Base-by-base conservation (phyloP, 1,140 invertebrate genomes). In the Trichonephila inaurata region DNA sequence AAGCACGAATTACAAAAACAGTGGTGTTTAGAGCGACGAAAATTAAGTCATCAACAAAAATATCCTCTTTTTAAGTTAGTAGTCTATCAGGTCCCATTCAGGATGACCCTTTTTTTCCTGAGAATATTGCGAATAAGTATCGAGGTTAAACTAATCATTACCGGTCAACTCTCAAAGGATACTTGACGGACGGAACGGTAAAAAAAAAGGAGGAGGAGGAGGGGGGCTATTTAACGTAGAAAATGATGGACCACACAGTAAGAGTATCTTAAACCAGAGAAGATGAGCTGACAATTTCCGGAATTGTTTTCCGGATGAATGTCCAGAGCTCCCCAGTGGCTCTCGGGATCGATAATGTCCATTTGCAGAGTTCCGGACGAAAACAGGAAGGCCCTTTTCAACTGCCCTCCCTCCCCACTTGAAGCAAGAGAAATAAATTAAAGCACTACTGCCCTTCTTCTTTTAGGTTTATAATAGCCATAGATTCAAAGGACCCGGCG, bases 231-330 rank as follows among this genome's bases (percentile, higher is more conserved):
- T 83, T 83, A 83, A 83, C 82, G 82, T 19, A 44, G 44, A 83
- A 51, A 83, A 83, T 83, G 82, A 83, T 60, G 44, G 82, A 60
- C 44, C 40, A 19, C 40, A 19, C 16, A 28, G 24, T 62, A 91
- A 82, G 66, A 81, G 89, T 62, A 91, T 62, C 89, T 91, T 91
- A 89, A 91, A 62, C 72, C 51, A 69, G 33, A 24, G 24, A 72
- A 91, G 89, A 91, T 91, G 89, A 91, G 72, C 60, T 51, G 58
- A 91, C 89, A 91, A 91, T 91, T 91, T 91, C 89, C 89, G 89
- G 89, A 91, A 91, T 91, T 91, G 89, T 91, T 91, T 91, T 91
- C 69, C 44, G 62, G 72, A 91, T 81, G 72, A 91, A 91, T 82
- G 69, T 82, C 89, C 77, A 28, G 28, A 24, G 33, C 28, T 61